Conservation (phyloP, 2,797 vertebrate species). For the Decapterus maruadsi region DNA sequence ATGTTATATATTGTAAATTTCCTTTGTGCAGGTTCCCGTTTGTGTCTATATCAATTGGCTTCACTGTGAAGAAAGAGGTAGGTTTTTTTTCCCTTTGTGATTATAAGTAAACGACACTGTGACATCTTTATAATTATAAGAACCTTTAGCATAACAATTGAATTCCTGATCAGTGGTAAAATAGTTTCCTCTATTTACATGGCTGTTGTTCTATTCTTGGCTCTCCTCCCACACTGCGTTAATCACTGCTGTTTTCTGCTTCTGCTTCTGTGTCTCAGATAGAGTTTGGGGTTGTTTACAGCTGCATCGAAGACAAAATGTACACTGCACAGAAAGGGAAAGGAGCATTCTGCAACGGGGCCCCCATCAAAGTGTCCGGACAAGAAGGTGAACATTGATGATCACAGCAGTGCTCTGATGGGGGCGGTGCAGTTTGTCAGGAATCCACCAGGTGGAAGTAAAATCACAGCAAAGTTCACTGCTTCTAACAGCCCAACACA, state of each 20-base stretch:
- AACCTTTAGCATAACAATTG: constrained; percentile 28
- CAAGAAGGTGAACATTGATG: constrained; percentile 85
- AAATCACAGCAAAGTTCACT: neutral
- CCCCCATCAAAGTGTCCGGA: constrained; percentile 89
- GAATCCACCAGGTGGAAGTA: constrained; percentile 68
- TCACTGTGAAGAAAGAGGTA: constrained; percentile 95
- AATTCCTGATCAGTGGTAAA: constrained; percentile 10
- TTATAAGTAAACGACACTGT: constrained; percentile 11
- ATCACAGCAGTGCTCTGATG: neutral
- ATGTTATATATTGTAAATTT: constrained; percentile 45
- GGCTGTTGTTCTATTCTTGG: constrained; percentile 48
- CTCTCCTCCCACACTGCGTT: constrained; percentile 13
- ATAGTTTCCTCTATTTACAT: constrained; percentile 11
- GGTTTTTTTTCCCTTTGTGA: constrained; percentile 24
- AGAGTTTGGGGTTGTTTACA: constrained; percentile 96
- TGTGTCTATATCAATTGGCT: constrained; percentile 95
- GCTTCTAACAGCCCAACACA: neutral
- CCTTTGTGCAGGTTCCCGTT: constrained; percentile 90
- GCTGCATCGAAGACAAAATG: constrained; percentile 96
- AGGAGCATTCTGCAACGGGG: constrained; percentile 94
- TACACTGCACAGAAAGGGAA: constrained; percentile 92
- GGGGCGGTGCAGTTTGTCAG: constrained; percentile 22
- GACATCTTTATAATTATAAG: constrained; percentile 30
- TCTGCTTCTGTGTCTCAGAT: constrained; percentile 79
- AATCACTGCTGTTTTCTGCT: constrained; percentile 28